Evolutionary conservation across 2,113 vertebrate species (phyloP).

Genomic region (Crotalus helleri): DNA sequence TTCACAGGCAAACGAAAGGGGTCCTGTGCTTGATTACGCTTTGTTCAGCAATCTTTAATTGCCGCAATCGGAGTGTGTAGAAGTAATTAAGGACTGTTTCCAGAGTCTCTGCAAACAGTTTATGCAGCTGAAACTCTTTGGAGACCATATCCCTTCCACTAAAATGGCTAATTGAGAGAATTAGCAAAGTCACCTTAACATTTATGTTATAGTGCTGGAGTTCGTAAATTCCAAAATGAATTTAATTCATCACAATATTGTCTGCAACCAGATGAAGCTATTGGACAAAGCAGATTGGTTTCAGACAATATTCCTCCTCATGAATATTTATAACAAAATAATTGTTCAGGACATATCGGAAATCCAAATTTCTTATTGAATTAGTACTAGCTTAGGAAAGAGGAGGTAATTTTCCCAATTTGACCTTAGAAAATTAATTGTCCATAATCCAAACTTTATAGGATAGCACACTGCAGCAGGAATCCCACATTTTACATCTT

Average conservation of each 20-base stretch:
- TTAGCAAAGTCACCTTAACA: constrained; percentile 37
- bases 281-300: not conserved
- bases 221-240: not conserved
- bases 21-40: constrained; percentile 53
- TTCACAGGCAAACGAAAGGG: constrained; percentile 67
- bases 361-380: constrained; percentile 23
- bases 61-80: constrained; percentile 47
- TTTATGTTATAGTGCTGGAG: not conserved
- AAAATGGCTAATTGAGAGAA: constrained; percentile 49
- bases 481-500: not conserved
- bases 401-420: constrained; percentile 28
- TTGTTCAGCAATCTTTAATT: constrained; percentile 46
- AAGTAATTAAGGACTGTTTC: constrained; percentile 45
- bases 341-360: constrained; percentile 19
- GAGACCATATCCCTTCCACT: constrained; percentile 40
- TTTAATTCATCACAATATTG: not conserved
- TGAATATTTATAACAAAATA: constrained; percentile 33
- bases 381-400: constrained; percentile 33
- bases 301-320: not conserved
- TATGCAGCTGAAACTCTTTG: constrained; percentile 31
- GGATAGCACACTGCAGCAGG: not conserved
- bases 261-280: not conserved
- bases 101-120: constrained; percentile 23
- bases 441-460: constrained; percentile 6
- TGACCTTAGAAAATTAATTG: not conserved